These are phyloP conservation scores for Trematocara unimaculatum DNA, from an alignment of 2,113 vertebrate species.

Conservation along the genomic window DNA sequence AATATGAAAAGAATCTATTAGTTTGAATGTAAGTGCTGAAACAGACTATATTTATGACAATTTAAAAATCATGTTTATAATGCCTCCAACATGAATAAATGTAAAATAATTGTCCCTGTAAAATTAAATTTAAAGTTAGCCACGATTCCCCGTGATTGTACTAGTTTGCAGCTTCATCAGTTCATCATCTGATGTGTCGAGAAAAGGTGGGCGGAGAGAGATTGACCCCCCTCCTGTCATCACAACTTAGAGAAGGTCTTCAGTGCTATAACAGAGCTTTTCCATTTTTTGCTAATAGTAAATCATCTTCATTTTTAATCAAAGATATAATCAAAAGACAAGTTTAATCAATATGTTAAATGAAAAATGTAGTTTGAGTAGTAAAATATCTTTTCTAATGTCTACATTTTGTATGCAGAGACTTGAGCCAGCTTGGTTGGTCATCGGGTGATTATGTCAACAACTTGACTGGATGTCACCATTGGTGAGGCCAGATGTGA, in stretches of 20 bases:
- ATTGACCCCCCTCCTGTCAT: background rate
- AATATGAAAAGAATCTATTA: background rate
- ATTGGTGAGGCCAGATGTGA: background rate
- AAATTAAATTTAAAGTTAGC: background rate
- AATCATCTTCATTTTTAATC: background rate
- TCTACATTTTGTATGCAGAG: background rate
- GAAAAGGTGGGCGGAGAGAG: background rate
- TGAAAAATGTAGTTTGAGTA: background rate
- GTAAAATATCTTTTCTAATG: background rate
- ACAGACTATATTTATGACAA: background rate
- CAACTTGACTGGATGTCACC: background rate
- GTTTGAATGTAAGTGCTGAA: background rate
- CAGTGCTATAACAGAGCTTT: background rate
- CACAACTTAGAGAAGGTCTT: background rate
- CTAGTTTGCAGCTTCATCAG: background rate
- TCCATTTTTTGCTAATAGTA: background rate
- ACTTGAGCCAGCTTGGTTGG: background rate
- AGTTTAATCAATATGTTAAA: background rate
- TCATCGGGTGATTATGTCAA: background rate
- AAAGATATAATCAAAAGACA: background rate
- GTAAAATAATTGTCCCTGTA: background rate
- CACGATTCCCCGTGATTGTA: accelerated
- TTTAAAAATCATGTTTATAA: background rate
- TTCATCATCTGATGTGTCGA: background rate
- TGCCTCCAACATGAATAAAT: background rate